Evolutionary conservation across 1,140 invertebrate genomes (phyloP).

Genomic region (Zaprionus taronus): DNA sequence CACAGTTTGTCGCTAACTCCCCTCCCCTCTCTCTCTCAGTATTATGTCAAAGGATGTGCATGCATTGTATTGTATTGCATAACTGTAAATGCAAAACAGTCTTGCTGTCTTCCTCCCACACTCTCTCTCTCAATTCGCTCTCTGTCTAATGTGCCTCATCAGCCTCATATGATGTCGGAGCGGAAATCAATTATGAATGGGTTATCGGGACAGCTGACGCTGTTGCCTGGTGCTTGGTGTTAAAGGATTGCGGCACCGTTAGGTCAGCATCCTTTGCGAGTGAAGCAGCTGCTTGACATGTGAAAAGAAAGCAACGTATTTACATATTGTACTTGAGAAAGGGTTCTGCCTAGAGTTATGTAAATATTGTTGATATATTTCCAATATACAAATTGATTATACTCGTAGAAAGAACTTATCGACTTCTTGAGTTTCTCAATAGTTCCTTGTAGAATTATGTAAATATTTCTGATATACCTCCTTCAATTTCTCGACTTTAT

Average conservation of each 20-base stretch:
- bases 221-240: conserved; percentile 20
- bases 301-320: neutral
- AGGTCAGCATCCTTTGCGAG: conserved; percentile 43
- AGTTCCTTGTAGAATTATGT: too few relatives aligned
- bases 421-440: too few relatives aligned
- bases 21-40: conserved; percentile 12
- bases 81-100: conserved; percentile 72
- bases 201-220: conserved; percentile 56
- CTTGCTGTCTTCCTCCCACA: conserved; percentile 20
- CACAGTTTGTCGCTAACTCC: neutral
- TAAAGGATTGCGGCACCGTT: conserved; percentile 72
- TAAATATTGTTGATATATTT: neutral
- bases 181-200: conserved; percentile 78
- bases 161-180: conserved; percentile 16
- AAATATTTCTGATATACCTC: neutral
- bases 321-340: conserved; percentile 15
- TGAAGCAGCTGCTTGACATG: conserved; percentile 29
- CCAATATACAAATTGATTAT: neutral
- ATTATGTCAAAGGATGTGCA: conserved; percentile 69
- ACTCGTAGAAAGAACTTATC: too few relatives aligned
- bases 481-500: too few relatives aligned
- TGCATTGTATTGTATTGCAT: conserved; percentile 73
- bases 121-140: neutral
- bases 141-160: conserved; percentile 31
- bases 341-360: neutral